Conservation (phyloP, 2,888 invertebrate genomes). For the Apodemia duryi region DNA sequence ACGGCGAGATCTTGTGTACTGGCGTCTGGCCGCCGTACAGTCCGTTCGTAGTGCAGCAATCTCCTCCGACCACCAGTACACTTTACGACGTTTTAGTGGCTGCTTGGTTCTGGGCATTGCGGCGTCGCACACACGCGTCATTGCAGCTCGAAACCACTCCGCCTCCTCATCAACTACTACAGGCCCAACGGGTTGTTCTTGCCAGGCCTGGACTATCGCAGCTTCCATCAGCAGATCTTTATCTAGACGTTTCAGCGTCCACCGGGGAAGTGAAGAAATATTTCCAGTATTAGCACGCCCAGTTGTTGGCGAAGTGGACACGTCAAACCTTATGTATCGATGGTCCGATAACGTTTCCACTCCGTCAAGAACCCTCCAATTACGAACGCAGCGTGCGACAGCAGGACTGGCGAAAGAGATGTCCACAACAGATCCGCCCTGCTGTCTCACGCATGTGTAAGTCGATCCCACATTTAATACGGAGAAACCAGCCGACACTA, state of each 20-base stretch:
- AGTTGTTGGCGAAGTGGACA: neutral
- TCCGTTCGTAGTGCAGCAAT: slow-evolving; percentile 19
- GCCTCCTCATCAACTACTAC: slow-evolving; percentile 10
- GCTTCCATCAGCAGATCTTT: slow-evolving; percentile 24
- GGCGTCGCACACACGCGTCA: slow-evolving; percentile 28
- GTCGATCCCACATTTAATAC: too few species aligned
- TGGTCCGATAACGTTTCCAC: slow-evolving; percentile 30
- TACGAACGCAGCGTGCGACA: slow-evolving; percentile 20
- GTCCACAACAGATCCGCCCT: slow-evolving; percentile 32
- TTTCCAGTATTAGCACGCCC: too few species aligned
- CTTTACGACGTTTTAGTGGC: neutral
- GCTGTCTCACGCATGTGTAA: slow-evolving; percentile 26
- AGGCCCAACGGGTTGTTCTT: neutral
- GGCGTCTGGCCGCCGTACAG: slow-evolving; percentile 21
- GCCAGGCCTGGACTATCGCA: slow-evolving; percentile 26
- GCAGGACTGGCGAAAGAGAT: slow-evolving; percentile 24
- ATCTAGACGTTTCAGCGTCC: slow-evolving; percentile 23
- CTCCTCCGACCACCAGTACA: slow-evolving; percentile 29
- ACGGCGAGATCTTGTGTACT: slow-evolving; percentile 10
- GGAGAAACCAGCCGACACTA: too few species aligned
- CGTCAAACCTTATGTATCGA: slow-evolving; percentile 18
- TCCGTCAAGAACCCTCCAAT: slow-evolving; percentile 14
- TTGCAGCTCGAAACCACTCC: slow-evolving; percentile 8
- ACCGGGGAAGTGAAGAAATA: slow-evolving; percentile 18
- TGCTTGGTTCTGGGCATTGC: slow-evolving; percentile 26